Conservation (phyloP, 2,797 vertebrate species). For the Mormyrops boulengeri region DNA sequence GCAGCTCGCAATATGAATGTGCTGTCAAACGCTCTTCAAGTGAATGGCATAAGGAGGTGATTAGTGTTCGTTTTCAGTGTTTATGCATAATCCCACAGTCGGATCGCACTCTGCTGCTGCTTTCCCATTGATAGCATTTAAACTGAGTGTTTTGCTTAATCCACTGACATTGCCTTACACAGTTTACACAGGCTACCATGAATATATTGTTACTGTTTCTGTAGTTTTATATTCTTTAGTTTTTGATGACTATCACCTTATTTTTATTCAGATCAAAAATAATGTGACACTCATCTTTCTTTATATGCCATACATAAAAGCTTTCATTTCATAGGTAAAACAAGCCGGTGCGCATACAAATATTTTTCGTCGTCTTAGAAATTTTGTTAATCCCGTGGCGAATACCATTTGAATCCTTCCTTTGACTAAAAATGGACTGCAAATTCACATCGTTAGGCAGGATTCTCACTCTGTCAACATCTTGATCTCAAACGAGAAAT, state of each 20-base stretch:
- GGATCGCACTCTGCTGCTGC: conserved; percentile 63
- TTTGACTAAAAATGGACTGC: not conserved
- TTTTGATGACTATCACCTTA: not conserved
- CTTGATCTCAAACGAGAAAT: not conserved
- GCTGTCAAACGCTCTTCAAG: conserved; percentile 82
- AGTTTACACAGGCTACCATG: conserved; percentile 51
- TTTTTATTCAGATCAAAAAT: not conserved
- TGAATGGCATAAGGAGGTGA: conserved; percentile 91
- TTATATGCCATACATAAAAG: not conserved
- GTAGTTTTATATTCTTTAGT: not conserved
- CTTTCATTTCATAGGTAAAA: not conserved
- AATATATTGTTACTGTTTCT: not conserved
- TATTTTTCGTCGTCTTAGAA: not conserved
- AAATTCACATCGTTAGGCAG: not conserved
- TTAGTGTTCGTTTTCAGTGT: conserved; percentile 79
- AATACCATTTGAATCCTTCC: not conserved
- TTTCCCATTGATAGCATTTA: conserved; percentile 61
- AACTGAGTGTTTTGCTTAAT: conserved; percentile 55
- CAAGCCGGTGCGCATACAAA: not conserved
- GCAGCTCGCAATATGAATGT: conserved; percentile 81
- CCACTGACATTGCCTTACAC: conserved; percentile 59
- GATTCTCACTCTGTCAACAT: conserved; percentile 4
- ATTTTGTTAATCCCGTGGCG: not conserved
- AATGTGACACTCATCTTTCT: not conserved
- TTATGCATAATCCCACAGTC: conserved; percentile 80